These are phyloP conservation scores for Paradoxurus hermaphroditus DNA, from an alignment of 2,113 vertebrate genomes.

Conservation along the genomic window DNA sequence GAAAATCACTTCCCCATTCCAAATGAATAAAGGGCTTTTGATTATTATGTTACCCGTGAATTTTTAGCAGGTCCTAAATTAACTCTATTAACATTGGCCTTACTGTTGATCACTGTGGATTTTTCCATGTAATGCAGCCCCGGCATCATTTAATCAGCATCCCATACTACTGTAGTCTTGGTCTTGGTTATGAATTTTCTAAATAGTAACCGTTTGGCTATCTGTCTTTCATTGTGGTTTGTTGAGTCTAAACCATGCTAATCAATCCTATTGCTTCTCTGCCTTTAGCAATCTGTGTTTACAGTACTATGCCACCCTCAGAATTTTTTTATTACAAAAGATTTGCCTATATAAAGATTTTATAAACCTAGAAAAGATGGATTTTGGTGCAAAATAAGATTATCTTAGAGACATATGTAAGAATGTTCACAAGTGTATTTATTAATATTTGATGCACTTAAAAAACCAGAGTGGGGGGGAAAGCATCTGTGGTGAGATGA, in stretches of 20 bases:
- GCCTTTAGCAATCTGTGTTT: constrained; percentile 44
- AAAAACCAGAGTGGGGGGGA: constrained; percentile 28
- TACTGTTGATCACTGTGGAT: background rate
- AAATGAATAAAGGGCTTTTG: background rate
- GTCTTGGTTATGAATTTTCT: background rate
- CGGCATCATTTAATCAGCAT: background rate
- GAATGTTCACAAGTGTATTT: constrained; percentile 63
- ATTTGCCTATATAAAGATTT: constrained; percentile 47
- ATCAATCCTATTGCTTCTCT: constrained; percentile 13
- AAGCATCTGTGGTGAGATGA: constrained; percentile 68
- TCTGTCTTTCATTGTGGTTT: background rate
- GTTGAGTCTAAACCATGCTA: background rate
- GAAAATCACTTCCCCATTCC: background rate
- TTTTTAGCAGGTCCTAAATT: constrained; percentile 8
- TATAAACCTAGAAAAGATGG: background rate
- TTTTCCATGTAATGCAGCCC: background rate
- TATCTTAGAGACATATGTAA: constrained; percentile 56
- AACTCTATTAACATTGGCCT: background rate
- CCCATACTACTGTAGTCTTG: background rate
- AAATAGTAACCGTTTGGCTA: constrained; percentile 19
- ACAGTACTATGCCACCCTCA: background rate
- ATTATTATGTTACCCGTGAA: background rate
- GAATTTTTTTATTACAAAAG: constrained; percentile 9
- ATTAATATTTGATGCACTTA: constrained; percentile 71
- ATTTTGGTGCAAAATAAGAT: constrained; percentile 45